Evolutionary conservation across 2,888 invertebrate species (phyloP).

Genomic region (Sceliomorpha sp.): DNA sequence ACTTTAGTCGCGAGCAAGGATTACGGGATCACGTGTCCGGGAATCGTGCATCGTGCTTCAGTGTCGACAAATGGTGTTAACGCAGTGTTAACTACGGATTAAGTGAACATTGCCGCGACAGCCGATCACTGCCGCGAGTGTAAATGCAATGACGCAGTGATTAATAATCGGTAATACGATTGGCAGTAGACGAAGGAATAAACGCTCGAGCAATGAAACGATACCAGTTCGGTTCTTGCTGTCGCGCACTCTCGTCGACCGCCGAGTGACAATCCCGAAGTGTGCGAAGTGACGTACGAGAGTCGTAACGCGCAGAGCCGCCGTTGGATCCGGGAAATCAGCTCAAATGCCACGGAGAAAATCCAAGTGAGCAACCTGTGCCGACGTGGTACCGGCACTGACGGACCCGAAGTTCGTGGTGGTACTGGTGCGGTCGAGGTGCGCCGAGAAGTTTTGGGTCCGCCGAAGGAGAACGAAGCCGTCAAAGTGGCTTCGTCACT

Average conservation of each 20-base stretch:
- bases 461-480: constrained; percentile 76
- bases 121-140: constrained; percentile 17
- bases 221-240: constrained; percentile 62
- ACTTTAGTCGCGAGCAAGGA: constrained; percentile 33
- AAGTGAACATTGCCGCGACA: constrained; percentile 5
- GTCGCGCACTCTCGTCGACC: constrained; percentile 36
- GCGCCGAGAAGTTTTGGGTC: constrained; percentile 69
- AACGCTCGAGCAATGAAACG: constrained; percentile 62
- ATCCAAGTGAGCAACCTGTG: constrained; percentile 47
- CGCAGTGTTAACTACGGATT: constrained; percentile 25
- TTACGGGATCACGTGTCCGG: constrained; percentile 51
- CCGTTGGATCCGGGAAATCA: constrained; percentile 45
- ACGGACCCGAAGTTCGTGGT: constrained; percentile 39
- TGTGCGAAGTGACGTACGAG: constrained; percentile 24
- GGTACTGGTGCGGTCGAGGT: constrained; percentile 47
- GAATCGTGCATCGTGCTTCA: constrained; percentile 46
- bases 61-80: constrained; percentile 27
- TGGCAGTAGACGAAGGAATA: constrained; percentile 26
- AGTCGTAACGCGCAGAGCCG: constrained; percentile 48
- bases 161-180: constrained; percentile 6
- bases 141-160: constrained; percentile 41
- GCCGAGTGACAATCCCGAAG: constrained; percentile 30
- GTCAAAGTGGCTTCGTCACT: constrained; percentile 81
- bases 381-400: constrained; percentile 13
- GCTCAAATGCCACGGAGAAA: constrained; percentile 52